Evolutionary conservation across 1,140 invertebrate genomes (phyloP), one percentile per base, ranked within the genome.

Genomic region (Limonius californicus): DNA sequence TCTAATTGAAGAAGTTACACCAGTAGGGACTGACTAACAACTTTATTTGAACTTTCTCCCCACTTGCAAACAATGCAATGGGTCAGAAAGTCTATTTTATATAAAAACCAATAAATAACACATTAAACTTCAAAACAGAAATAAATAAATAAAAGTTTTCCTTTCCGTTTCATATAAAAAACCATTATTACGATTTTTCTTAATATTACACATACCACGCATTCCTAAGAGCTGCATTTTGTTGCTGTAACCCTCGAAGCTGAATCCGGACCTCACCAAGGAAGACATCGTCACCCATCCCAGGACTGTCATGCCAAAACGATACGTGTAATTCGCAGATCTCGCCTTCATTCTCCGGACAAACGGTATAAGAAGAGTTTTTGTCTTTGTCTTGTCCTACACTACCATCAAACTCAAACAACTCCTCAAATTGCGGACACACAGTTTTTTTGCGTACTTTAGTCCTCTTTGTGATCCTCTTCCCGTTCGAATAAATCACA

Each of bases 391-490:
- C 82, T 54, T 79, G 77, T 60, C 85, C 84, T 65, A 85, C 82
- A 54, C 78, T 80, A 78, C 89, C 88, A 84, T 92, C 89, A 84
- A 95, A 95, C 71, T 85, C 83, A 78, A 95, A 92, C 62, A 84
- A 85, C 79, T 96, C 93, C 74, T 95, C 90, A 77, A 92, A 96
- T 69, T 89, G 86, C 18, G 93, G 92, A 74, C 87, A 89, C 63
- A 89, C 86, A 47, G 92, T 95, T 81, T 95, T 95, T 79, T 94
- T 94, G 73, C 86, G 88, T 43, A 89, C 87, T 79, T 91, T 93
- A 12, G 92, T 94, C 70, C 88, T 85, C 75, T 88, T 90, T n/a
- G 84, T 84, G 66, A 93, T 85, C 78, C 85, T 84, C 76, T 90
- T 89, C 63, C 87, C 87, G 78, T 90, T 94, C 70, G 85, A 85